A percentile compares a stretch with the other conserved stretches of the same genome.
These are phyloP conservation scores for Porites divaricata DNA, from an alignment of 92 coral and sea anemone genomes.

Conservation along the genomic window DNA sequence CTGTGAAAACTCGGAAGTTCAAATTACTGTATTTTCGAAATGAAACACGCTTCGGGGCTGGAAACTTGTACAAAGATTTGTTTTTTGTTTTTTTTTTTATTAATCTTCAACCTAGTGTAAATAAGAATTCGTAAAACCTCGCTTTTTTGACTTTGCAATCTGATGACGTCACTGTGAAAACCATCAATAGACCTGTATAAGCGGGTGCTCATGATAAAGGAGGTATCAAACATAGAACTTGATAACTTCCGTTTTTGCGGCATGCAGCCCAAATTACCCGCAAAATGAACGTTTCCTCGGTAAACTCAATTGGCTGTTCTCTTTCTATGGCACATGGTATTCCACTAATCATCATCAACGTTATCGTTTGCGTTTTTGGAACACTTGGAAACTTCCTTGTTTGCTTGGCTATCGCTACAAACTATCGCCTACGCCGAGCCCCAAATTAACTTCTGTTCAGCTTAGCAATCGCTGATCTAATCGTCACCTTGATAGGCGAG, in stretches of 20 bases:
- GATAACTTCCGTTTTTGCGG: not conserved
- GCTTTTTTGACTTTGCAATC: no score
- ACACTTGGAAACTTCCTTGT: not conserved
- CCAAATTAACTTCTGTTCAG: conserved; percentile 41
- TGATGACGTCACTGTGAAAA: no score
- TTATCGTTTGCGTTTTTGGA: conserved; percentile 35
- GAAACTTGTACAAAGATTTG: no score
- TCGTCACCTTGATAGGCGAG: not conserved
- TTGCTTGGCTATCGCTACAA: conserved; percentile 14
- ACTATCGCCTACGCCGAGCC: conserved; percentile 15
- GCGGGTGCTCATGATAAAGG: no score
- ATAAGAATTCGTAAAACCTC: no score
- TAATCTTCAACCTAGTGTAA: no score
- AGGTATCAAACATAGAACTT: no score
- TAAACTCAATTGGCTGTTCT: not conserved
- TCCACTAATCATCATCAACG: conserved; percentile 4
- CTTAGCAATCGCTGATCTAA: conserved; percentile 5
- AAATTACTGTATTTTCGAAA: no score
- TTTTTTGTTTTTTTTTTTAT: no score
- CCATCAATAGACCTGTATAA: no score
- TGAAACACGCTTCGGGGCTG: no score
- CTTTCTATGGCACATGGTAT: not conserved
- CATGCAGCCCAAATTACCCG: not conserved
- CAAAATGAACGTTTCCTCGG: not conserved
- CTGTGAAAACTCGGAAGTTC: no score